Evolutionary conservation across 1,140 invertebrate genomes (phyloP).

Genomic region (Drosophila triauraria): DNA sequence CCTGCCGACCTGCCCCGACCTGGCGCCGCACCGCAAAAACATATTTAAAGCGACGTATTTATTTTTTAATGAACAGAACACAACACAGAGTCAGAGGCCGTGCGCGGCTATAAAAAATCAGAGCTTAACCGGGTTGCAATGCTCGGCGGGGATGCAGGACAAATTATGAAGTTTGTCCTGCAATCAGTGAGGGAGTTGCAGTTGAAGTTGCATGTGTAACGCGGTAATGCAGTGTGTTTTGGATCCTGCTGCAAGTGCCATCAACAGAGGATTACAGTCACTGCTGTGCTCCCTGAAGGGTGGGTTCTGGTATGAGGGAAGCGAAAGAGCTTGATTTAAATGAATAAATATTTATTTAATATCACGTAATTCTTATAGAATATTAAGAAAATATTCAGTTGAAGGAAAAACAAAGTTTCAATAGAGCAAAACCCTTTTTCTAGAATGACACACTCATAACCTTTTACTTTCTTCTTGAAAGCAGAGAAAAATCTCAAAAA

Average conservation of each 20-base stretch:
- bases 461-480: not conserved
- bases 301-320: not conserved
- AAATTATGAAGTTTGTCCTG: conserved; percentile 45
- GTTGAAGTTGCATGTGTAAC: not conserved
- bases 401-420: not conserved
- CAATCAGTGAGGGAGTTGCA: conserved; percentile 25
- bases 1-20: conserved; percentile 16
- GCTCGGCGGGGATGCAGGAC: conserved; percentile 22
- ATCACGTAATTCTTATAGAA: not conserved
- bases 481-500: not conserved
- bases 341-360: not conserved
- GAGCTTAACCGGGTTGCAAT: conserved; percentile 59
- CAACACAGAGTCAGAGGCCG: conserved; percentile 4
- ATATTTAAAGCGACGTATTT: conserved; percentile 75
- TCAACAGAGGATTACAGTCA: conserved; percentile 29
- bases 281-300: not conserved
- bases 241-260: conserved; percentile 6
- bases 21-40: conserved; percentile 52
- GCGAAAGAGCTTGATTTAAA: not conserved
- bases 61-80: conserved; percentile 69
- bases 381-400: not conserved
- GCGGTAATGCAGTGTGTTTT: conserved; percentile 8
- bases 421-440: not conserved
- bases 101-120: conserved; percentile 45
- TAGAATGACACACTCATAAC: no score